Base-by-base conservation (phyloP, 2,888 invertebrate species). In the Melanostoma scalare region DNA sequence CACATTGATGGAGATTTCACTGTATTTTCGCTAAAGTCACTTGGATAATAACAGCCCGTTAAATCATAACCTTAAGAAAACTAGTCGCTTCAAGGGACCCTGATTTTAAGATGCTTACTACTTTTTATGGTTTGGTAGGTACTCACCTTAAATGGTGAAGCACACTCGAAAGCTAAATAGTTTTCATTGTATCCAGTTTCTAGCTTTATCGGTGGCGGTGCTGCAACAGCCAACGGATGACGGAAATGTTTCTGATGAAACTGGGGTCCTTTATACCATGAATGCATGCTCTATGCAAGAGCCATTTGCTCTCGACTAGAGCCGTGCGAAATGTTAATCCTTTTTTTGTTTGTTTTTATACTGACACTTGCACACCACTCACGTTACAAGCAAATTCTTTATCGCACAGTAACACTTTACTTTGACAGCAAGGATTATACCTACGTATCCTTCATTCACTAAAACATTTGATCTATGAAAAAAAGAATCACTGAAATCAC, bases 211-310 rank as follows among this genome's bases (percentile, higher is more conserved):
- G 84, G 84, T 61, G 84, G 90, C 74, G 90, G 90, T 10, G 90
- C 88, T 82, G 90, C 89, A 76, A 90, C 90, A 85, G 90, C 90
- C 78, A 90, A 88, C n/a, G 90, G 90, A 88, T 90, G 90, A 77
- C 90, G 90, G 78, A 89, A 90, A 53, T 85, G 85, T 85, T 80
- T 85, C 87, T 90, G 90, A 87, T 89, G 89, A 90, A 90, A 87
- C 88, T 90, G 90, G 86, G 90, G 90, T 90, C 90, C 90, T 89
- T 90, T 90, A 89, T 90, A 90, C 90, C 90, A 90, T 87, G 90
- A 90, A 90, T 90, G 90, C 90, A 90, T 90, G 90, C 90, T 90
- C 90, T 84, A 84, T 6, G 46, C 74, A 48, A 84, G 79, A 84
- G 84, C 84, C 84, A 84, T 84, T 74, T 84, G 71, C 74, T 78